phyloP scores from a whole-genome alignment of 2,113 vertebrate genomes.

The Pleuronectes platessa region DNA sequence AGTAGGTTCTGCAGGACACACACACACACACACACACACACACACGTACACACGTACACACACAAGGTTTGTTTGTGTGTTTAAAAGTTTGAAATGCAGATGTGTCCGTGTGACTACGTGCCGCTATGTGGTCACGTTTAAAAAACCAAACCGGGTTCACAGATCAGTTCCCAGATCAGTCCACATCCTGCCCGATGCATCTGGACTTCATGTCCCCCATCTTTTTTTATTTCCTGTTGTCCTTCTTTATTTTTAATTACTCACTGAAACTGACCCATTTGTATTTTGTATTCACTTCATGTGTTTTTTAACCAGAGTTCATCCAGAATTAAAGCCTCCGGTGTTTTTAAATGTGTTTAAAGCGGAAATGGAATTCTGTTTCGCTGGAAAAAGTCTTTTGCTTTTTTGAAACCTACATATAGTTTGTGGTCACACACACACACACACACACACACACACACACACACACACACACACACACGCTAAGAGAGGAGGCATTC shows the following conservation, averaged over 20 bases:
- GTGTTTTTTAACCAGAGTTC: slow-evolving; percentile 4
- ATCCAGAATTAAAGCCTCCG: not conserved
- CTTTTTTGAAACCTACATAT: slow-evolving; percentile 19
- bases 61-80: not conserved
- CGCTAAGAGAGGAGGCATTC: slow-evolving; percentile 56
- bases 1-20: too few relatives aligned
- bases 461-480: slow-evolving; percentile 23
- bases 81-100: not conserved
- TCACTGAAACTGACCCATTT: not conserved
- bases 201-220: not conserved
- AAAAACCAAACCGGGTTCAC: not conserved
- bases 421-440: slow-evolving; percentile 26
- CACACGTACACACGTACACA: not conserved
- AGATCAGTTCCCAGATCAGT: slow-evolving; percentile 10
- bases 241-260: not conserved
- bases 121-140: not conserved
- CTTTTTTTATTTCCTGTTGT: slow-evolving; percentile 7
- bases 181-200: slow-evolving; percentile 9
- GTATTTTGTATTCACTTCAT: not conserved
- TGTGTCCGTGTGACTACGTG: not conserved
- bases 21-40: not conserved
- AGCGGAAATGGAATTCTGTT: not conserved
- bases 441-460: not conserved
- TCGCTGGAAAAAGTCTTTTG: not conserved
- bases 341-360: not conserved